A percentile compares a stretch with the other conserved stretches of the same genome.
Conservation (phyloP, 2,888 invertebrate genomes). For the Volucella zonaria region DNA sequence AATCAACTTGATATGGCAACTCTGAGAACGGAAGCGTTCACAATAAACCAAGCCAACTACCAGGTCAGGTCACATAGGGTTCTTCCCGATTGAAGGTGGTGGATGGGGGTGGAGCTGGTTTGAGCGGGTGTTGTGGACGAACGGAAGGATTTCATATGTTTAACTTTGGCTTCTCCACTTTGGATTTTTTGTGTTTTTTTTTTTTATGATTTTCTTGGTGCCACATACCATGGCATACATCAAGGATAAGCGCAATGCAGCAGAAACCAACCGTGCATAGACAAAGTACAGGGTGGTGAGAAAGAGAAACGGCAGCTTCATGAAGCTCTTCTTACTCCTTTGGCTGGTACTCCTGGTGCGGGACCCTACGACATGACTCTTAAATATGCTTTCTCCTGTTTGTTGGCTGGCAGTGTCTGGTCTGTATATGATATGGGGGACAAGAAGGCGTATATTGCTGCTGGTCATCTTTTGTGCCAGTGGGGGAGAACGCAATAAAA, state of each 20-base stretch:
- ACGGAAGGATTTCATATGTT: conserved; percentile 71
- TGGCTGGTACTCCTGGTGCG: conserved; percentile 31
- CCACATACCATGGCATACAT: conserved; percentile 82
- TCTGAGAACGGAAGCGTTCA: too few species aligned
- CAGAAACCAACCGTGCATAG: conserved; percentile 82
- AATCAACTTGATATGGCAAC: too few species aligned
- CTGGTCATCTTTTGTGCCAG: conserved; percentile 69
- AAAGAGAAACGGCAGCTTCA: conserved; percentile 53
- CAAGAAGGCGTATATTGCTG: conserved; percentile 33
- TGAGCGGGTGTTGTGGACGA: conserved; percentile 28
- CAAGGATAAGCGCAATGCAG: conserved; percentile 83
- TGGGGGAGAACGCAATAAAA: conserved; percentile 74
- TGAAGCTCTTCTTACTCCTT: conserved; percentile 48
- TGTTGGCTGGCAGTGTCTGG: conserved; percentile 7
- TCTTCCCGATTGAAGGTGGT: conserved; percentile 22
- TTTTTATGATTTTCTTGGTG: conserved; percentile 74
- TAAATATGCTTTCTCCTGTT: conserved; percentile 45
- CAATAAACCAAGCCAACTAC: conserved; percentile 43
- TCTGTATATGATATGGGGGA: conserved; percentile 23
- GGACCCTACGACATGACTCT: conserved; percentile 63
- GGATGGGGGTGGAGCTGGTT: conserved; percentile 31
- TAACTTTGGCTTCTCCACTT: conserved; percentile 70
- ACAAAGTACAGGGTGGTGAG: conserved; percentile 26
- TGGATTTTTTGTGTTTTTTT: conserved; percentile 71
- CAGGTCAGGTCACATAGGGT: conserved; percentile 68